Base-by-base conservation (phyloP, 2,113 vertebrate genomes). In the Galbula dea region DNA sequence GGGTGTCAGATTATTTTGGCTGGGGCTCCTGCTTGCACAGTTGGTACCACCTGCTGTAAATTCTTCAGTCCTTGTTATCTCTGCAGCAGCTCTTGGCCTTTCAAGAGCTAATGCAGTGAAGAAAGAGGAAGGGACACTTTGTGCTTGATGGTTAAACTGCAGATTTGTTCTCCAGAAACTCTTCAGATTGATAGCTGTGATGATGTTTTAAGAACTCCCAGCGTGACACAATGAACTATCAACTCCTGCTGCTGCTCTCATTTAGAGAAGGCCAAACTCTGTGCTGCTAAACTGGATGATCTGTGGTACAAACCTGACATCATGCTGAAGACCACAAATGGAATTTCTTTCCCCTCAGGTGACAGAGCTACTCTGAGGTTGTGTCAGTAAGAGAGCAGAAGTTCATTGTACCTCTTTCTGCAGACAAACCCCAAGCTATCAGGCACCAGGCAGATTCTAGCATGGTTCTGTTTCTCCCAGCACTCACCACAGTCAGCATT, bases 11-110 rank as follows among this genome's bases (percentile, higher is more conserved):
- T 36, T n/a, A 73, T 52, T 29, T 69, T 89, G 93, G 46, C 94
- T 74, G 20, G 37, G 23, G 72, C 55, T 72, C 83, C 76, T 37
- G 12, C 90, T 78, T 8, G 80, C 93, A 87, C 95, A 93, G 65
- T 72, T 46, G 92, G 67, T 46, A 43, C 91, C 96, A 88, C 82
- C 96, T 91, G 95, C 94, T 88, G 67, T 6, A 58, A 32, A 78
- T 85, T 75, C 95, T 37, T 69, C 92, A 77, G 82, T 48, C 72
- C 84, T 49, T 49, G 15, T 82, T 82, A 90, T 80, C 94, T 94
- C 95, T 67, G 81, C 89, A 86, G 94, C 90, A 88, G 95, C 86
- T 49, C 77, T 26, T 29, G 87, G 87, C 90, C 83, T 94, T 91
- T 74, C 84, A 45, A 89, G 93, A 86, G 69, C 39, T 82, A 57